Base-by-base conservation (phyloP, 2,888 invertebrate genomes). In the Stegana nigrithorax region DNA sequence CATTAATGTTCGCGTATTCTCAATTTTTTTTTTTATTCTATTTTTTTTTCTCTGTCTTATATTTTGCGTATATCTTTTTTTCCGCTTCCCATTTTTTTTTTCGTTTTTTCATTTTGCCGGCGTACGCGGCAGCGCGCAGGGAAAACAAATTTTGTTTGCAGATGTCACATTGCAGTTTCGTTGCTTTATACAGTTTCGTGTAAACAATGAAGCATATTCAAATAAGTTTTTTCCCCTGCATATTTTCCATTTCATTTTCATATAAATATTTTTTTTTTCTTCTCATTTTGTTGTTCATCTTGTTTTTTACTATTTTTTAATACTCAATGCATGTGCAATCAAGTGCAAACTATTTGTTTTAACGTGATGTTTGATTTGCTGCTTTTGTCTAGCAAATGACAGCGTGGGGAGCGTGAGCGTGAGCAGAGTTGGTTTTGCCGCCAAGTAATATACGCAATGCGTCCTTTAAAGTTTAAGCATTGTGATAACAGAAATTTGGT, bases 121-220 rank as follows among this genome's bases (percentile, higher is more conserved):
- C n/a, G n/a, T n/a, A n/a, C n/a, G n/a, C n/a, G n/a, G n/a, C n/a
- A 36, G 10, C 12, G 10, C 5, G n/a, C 36, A 36, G 4, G 36
- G 2, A 51, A 51, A 51, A 27, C 27, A 17, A 26, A 27, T 51
- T 51, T 29, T 51, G 51, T 51, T 51, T 51, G 29, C 51, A 51
- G 51, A 51, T 51, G 51, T 51, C 51, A 17, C 29, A 51, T 26
- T 19, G 51, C 51, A n/a, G 25, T 47, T 47, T 8, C 25, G 17
- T 25, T 51, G 29, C 51, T 23, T 27, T 17, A 29, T 51, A 51
- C 14, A 21, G 14, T 51, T 26, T 17, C 29, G 7, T 29, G 17
- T 51, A 51, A 51, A 51, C 51, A 51, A 51, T 26, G 29, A 14
- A 6, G 17, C 14, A 7, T 17, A 44, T 44, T 36, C 36, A 36